phyloP scores from a whole-genome alignment of 2,113 vertebrate species.

The Boulengeromyrus knoepffleri region DNA sequence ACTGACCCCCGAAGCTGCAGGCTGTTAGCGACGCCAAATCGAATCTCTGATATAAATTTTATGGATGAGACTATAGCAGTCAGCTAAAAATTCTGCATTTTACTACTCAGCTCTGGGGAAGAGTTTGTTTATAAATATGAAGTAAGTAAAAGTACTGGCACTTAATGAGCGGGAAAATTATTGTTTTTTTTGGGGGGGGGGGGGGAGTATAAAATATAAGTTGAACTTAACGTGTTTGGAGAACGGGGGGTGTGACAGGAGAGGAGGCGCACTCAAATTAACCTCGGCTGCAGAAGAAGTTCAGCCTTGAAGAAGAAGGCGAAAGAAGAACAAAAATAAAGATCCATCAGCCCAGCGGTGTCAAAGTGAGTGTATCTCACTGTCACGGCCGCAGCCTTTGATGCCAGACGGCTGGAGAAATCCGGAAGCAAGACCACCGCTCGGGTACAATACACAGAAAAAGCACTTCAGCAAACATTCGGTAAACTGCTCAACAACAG shows the following conservation, averaged over 20 bases:
- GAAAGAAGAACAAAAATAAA: neutral
- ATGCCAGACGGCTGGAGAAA: neutral
- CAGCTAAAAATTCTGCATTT: constrained; percentile 19
- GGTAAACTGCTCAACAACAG: neutral
- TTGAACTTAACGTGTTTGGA: neutral
- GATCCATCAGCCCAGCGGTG: neutral
- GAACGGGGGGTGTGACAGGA: neutral
- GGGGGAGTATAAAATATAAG: constrained; percentile 7
- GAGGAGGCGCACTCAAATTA: constrained; percentile 2
- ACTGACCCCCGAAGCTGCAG: neutral
- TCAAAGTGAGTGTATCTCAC: neutral
- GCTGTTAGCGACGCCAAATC: constrained; percentile 10
- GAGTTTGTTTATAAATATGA: constrained; percentile 43
- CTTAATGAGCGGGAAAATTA: constrained; percentile 44
- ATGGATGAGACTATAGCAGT: constrained; percentile 18
- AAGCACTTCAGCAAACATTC: neutral
- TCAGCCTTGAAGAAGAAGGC: neutral
- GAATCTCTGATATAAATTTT: constrained; percentile 21
- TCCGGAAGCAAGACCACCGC: neutral
- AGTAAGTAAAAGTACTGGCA: constrained; percentile 27
- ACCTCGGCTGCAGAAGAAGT: neutral
- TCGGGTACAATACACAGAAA: neutral
- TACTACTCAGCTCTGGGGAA: constrained; percentile 32
- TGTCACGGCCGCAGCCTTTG: neutral
- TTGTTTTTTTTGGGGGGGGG: constrained; percentile 15